Evolutionary conservation across 2,113 vertebrate species (phyloP).

Genomic region (Budorcas taxicolor): DNA sequence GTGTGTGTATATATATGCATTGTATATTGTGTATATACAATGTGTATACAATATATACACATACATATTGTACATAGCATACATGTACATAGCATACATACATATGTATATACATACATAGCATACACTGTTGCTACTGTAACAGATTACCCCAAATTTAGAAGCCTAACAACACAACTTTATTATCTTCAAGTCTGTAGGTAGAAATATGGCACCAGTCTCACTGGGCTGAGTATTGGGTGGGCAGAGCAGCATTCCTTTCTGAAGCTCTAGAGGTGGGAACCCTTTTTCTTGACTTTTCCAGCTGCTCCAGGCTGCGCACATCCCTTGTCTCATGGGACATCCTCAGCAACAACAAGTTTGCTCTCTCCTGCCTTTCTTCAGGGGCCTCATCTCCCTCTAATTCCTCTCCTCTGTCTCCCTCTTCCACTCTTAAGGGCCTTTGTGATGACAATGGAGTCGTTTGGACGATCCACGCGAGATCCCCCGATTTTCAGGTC

Average conservation of each 20-base stretch:
- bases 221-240: neutral
- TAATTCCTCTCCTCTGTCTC: neutral
- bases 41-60: neutral
- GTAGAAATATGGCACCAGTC: neutral
- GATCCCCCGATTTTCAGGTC: neutral
- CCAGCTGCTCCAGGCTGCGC: neutral
- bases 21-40: neutral
- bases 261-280: neutral
- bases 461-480: accelerated
- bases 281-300: neutral
- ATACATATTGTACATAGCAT: neutral
- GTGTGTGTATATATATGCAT: neutral
- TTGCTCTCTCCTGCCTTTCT: neutral
- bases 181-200: neutral
- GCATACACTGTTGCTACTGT: too few species aligned
- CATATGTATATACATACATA: neutral
- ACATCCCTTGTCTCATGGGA: neutral
- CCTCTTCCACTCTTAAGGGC: neutral
- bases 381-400: neutral
- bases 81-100: neutral
- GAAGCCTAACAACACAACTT: neutral
- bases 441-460: neutral
- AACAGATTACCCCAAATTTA: neutral
- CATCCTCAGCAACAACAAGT: neutral
- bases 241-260: too few species aligned